A percentile compares a stretch with the other conserved stretches of the same genome.
Evolutionary conservation across 2,888 invertebrate species (phyloP).

Genomic region (Phania funesta): DNA sequence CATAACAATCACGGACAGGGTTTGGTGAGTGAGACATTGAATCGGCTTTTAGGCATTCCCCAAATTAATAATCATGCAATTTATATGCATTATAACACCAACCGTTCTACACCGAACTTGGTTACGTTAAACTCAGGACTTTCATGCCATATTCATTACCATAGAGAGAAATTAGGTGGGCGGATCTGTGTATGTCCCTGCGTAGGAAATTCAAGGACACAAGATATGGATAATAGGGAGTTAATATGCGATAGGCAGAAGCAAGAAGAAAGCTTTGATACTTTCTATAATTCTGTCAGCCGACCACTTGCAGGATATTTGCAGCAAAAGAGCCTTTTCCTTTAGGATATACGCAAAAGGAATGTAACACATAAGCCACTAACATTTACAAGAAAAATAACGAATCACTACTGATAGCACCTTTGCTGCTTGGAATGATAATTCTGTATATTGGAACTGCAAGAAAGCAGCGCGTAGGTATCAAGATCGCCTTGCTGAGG

Average conservation of each 20-base stretch:
- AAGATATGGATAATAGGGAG: slow-evolving; percentile 28
- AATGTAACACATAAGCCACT: not conserved
- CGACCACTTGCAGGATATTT: not conserved
- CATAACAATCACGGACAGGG: not conserved
- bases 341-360: not conserved
- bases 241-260: slow-evolving; percentile 23
- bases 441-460: slow-evolving; percentile 22
- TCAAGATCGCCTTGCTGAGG: not conserved
- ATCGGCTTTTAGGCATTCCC: not conserved
- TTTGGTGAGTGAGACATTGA: not conserved
- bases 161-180: slow-evolving; percentile 23
- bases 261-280: slow-evolving; percentile 18
- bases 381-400: not conserved
- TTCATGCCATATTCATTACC: not conserved
- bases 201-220: slow-evolving; percentile 28
- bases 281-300: not conserved
- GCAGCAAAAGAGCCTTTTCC: not conserved
- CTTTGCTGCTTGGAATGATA: not conserved
- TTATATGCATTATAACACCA: not conserved
- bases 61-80: not conserved
- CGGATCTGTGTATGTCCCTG: slow-evolving; percentile 8
- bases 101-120: not conserved
- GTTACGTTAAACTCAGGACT: not conserved
- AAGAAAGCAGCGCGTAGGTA: not conserved
- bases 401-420: not conserved